Base-by-base conservation (phyloP, 2,113 vertebrate genomes). In the Thunnus thynnus region DNA sequence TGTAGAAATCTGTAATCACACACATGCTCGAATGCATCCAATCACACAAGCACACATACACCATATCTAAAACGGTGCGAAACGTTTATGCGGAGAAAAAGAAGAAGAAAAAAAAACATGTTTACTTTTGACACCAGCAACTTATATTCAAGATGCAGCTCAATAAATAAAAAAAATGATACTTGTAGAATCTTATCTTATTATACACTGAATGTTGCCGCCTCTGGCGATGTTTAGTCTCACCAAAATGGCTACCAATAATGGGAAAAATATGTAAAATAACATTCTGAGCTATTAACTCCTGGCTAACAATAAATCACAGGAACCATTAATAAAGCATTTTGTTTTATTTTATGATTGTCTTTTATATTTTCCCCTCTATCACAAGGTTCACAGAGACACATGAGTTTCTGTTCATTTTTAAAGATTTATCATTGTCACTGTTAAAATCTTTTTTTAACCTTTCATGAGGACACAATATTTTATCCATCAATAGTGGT, bases 241-340 rank as follows among this genome's bases (percentile, higher is more conserved):
- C 16, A 54, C 8, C 8, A 78, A 80, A 87, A 83, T 80, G 22
- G 57, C 47, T 50, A 30, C 58, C 77, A 73, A 79, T 80, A 84
- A 81, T 83, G 66, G 30, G 46, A 64, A 47, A 66, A 74, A 73
- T 41, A 86, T 86, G 78, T 54, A 84, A 86, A 90, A 78, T 41
- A 80, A 60, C 50, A 36, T 60, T 55, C 17, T 51, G 65, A 85
- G 68, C 63, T 76, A 86, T 79, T 76, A 51, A 82, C 72, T 85
- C 41, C 47, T 66, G 41, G 62, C 58, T 84, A 57, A 70, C 27
- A 63, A 60, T 54, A 83, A 77, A 84, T 88, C 71, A 60, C n/a
- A 55, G 54, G 2, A 58, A 46, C 17, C 65, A 77, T 88, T 82
- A 86, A 85, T 80, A 80, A 82, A 80, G 68, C 47, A 84, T 85